Conservation (phyloP, 2,113 vertebrate genomes). For the Perognathus longimembris region DNA sequence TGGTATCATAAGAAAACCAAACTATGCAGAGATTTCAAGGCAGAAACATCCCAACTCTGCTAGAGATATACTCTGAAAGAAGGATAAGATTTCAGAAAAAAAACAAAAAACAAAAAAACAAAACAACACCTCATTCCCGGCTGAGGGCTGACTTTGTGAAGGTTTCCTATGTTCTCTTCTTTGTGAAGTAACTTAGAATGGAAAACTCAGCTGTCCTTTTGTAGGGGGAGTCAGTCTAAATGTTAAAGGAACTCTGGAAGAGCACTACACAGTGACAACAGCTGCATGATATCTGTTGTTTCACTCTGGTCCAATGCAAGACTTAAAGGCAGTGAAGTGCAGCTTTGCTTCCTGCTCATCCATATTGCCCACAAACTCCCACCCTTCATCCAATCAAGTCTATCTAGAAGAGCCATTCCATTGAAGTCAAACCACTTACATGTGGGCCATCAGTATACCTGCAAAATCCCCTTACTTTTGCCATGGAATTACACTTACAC, state of each 20-base stretch:
- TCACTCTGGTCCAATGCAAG: neutral
- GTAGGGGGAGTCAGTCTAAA: neutral
- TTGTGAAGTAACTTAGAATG: neutral
- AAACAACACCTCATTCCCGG: neutral
- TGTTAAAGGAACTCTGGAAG: neutral
- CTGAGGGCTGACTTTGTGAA: neutral
- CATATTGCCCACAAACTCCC: neutral
- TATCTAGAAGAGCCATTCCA: neutral
- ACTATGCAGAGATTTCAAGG: slow-evolving; percentile 1
- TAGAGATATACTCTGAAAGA: neutral
- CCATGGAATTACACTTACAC: neutral
- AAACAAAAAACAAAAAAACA: neutral
- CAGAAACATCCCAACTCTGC: neutral
- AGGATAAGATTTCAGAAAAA: neutral
- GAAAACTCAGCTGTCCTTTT: neutral
- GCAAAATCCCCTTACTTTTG: neutral
- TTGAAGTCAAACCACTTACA: neutral
- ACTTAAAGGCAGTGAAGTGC: neutral
- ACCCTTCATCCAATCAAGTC: neutral
- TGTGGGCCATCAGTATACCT: neutral
- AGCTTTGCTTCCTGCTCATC: neutral
- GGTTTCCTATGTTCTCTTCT: too few relatives aligned
- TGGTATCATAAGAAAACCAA: neutral
- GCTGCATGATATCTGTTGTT: neutral
- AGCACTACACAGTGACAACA: neutral